A percentile compares a stretch with the other conserved stretches of the same genome.
Evolutionary conservation across 1,140 invertebrate genomes (phyloP).

Genomic region (Zaprionus lachaisei): DNA sequence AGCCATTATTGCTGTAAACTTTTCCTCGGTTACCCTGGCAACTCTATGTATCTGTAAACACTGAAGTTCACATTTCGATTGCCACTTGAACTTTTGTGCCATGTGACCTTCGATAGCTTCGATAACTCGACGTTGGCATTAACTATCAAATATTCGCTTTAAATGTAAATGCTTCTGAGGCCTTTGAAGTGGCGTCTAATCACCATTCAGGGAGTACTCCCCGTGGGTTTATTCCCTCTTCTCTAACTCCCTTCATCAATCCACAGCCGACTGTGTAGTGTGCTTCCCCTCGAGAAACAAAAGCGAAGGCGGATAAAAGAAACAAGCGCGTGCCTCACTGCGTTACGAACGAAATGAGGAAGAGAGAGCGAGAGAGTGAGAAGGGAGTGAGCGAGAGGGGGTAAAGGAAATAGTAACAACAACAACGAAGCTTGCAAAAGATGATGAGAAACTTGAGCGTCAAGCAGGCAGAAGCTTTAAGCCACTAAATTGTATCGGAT

Average conservation of each 20-base stretch:
- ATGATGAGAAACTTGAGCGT: slow-evolving; percentile 81
- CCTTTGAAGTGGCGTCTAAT: slow-evolving; percentile 72
- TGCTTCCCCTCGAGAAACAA: slow-evolving; percentile 55
- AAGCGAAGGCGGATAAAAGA: slow-evolving; percentile 59
- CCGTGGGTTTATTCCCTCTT: not conserved
- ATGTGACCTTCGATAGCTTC: slow-evolving; percentile 46
- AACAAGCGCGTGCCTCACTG: slow-evolving; percentile 61
- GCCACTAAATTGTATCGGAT: slow-evolving; percentile 82
- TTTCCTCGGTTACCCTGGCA: not conserved
- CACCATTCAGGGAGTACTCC: slow-evolving; percentile 38
- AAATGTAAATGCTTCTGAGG: slow-evolving; percentile 42
- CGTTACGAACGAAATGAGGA: slow-evolving; percentile 17
- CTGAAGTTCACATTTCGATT: slow-evolving; percentile 15
- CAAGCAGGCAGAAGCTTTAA: slow-evolving; percentile 82
- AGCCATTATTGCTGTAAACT: not conserved
- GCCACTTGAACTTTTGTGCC: slow-evolving; percentile 28
- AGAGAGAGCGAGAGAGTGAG: not conserved
- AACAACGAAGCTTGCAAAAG: slow-evolving; percentile 41
- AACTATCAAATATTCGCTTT: slow-evolving; percentile 35
- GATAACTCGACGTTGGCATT: slow-evolving; percentile 4
- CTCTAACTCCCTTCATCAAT: not conserved
- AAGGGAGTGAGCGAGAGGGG: not conserved
- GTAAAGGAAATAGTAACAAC: slow-evolving; percentile 39
- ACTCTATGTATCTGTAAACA: not conserved
- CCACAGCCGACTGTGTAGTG: slow-evolving; percentile 19